phyloP scores from a whole-genome alignment of 2,797 vertebrate genomes.

The Podarcis siculus region DNA sequence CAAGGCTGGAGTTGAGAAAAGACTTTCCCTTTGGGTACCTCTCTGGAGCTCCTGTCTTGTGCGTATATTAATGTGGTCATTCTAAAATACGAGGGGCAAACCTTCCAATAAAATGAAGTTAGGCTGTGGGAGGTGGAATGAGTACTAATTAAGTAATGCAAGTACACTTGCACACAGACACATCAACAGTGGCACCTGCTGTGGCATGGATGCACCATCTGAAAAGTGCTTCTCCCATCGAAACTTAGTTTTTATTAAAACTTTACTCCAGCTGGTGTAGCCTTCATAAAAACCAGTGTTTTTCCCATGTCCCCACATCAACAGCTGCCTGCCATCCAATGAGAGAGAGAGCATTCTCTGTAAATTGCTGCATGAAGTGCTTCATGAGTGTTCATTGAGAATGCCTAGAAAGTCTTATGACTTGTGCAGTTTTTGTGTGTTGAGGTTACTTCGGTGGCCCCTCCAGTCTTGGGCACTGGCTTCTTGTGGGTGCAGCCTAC shows the following conservation, averaged over 20 bases:
- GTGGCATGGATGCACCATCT: not conserved
- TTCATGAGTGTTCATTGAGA: too few relatives aligned
- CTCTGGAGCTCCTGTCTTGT: conserved; percentile 28
- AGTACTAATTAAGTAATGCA: not conserved
- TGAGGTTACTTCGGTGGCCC: too few relatives aligned
- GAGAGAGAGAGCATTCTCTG: too few relatives aligned
- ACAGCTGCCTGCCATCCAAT: too few relatives aligned
- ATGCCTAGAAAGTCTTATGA: too few relatives aligned
- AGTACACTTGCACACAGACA: too few relatives aligned
- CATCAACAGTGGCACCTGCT: not conserved
- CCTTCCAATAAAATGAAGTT: not conserved
- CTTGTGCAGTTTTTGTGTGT: too few relatives aligned
- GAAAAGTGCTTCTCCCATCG: not conserved
- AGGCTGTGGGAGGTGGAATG: too few relatives aligned
- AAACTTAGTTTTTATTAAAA: not conserved
- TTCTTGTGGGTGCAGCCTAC: not conserved
- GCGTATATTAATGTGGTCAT: conserved; percentile 13
- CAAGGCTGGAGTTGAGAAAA: conserved; percentile 31
- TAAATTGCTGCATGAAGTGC: too few relatives aligned
- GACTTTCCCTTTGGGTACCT: conserved; percentile 31
- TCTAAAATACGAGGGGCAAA: not conserved
- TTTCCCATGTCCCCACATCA: not conserved
- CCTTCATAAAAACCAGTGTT: not conserved
- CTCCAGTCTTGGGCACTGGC: too few relatives aligned
- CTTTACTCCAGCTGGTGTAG: too few relatives aligned